Conservation (phyloP, 2,888 invertebrate genomes). For the Thecophora atra region DNA sequence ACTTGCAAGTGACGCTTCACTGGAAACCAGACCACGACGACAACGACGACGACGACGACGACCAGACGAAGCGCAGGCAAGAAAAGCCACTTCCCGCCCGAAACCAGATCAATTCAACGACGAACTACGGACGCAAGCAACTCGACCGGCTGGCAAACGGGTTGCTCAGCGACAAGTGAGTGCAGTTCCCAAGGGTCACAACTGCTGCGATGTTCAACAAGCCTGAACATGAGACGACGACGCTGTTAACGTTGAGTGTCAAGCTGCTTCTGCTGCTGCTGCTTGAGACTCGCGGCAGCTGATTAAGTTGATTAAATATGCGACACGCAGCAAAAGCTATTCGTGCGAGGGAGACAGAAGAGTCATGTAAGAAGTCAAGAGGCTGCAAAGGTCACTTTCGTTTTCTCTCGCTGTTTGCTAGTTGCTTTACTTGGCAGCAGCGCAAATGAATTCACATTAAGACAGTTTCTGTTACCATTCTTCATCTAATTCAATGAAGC, state of each 20-base stretch:
- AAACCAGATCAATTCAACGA: slow-evolving; percentile 6
- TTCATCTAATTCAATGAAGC: neutral
- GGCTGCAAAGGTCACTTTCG: slow-evolving; percentile 16
- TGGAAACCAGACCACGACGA: slow-evolving; percentile 14
- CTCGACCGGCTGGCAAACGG: slow-evolving; percentile 6
- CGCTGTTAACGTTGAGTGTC: neutral
- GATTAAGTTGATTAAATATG: slow-evolving; percentile 31
- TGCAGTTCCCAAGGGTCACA: slow-evolving; percentile 28
- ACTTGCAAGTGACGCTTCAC: slow-evolving; percentile 25
- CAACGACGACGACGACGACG: neutral
- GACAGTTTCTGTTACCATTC: neutral
- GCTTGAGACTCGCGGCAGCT: neutral
- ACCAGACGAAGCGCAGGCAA: slow-evolving; percentile 9
- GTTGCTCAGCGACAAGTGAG: slow-evolving; percentile 7
- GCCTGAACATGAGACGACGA: slow-evolving; percentile 14
- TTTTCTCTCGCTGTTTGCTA: neutral
- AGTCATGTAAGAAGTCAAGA: neutral
- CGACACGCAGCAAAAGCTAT: neutral
- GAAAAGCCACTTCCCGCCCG: neutral
- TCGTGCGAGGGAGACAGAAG: neutral
- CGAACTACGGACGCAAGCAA: slow-evolving; percentile 1
- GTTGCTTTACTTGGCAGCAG: neutral
- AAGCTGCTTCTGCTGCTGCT: neutral
- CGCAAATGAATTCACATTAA: neutral
- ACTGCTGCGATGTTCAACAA: slow-evolving; percentile 26